These are phyloP conservation scores for Hydrozoanthus gracilis DNA, from an alignment of 92 coral and sea anemone species.

Conservation along the genomic window DNA sequence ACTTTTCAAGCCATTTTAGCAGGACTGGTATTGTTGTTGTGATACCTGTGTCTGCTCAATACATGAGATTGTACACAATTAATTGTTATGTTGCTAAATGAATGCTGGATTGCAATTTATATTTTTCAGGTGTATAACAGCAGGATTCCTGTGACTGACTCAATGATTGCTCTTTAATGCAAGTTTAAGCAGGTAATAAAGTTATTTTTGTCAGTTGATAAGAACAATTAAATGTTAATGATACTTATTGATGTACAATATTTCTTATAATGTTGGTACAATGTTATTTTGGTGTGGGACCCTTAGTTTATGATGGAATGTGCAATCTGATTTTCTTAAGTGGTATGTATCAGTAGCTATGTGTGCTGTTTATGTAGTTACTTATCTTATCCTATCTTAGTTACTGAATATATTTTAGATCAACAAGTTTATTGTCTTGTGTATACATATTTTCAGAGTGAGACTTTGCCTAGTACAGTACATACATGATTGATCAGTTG, in stretches of 20 bases:
- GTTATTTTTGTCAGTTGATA: constrained; percentile 15
- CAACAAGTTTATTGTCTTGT: not conserved
- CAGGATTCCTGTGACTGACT: constrained; percentile 20
- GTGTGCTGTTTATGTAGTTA: not conserved
- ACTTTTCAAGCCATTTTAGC: not conserved
- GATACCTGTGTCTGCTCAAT: constrained; percentile 22
- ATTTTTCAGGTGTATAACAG: constrained; percentile 12
- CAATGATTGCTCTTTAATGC: constrained; percentile 9
- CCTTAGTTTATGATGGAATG: not conserved
- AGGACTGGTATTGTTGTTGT: constrained; percentile 13
- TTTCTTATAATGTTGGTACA: not conserved
- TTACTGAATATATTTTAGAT: not conserved
- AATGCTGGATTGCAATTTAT: constrained; percentile 17
- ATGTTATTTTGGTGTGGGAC: not conserved
- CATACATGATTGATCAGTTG: not conserved
- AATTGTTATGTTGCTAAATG: constrained; percentile 17
- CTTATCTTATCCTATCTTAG: not conserved
- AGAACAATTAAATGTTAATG: constrained; percentile 15
- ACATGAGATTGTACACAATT: constrained; percentile 20
- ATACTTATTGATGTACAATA: constrained; percentile 15
- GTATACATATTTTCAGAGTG: not conserved
- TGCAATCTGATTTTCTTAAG: not conserved
- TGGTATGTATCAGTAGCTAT: not conserved
- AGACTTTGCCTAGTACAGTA: not conserved
- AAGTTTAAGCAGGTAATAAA: constrained; percentile 15